phyloP scores from a whole-genome alignment of 2,797 vertebrate genomes.

The Perodicticus potto region DNA sequence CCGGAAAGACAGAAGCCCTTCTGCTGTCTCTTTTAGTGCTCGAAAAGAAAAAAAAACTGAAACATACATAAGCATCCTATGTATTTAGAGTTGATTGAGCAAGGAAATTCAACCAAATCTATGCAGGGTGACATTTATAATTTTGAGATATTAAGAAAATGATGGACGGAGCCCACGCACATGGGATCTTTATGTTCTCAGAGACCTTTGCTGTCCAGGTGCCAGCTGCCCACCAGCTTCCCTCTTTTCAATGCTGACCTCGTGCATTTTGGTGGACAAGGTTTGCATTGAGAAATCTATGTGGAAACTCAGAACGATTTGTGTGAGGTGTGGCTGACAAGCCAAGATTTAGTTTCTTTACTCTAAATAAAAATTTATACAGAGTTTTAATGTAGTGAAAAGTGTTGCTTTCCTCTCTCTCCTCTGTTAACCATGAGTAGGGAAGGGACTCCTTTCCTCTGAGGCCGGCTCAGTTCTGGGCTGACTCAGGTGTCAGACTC shows the following conservation, averaged over 20 bases:
- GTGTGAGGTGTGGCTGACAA: conserved; percentile 58
- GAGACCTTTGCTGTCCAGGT: conserved; percentile 48
- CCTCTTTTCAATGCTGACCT: conserved; percentile 71
- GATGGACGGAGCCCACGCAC: conserved; percentile 53
- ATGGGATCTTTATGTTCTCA: conserved; percentile 62
- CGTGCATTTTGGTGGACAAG: conserved; percentile 70
- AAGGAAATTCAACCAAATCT: conserved; percentile 69
- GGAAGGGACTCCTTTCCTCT: neutral
- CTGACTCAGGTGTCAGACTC: neutral
- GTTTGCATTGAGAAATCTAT: conserved; percentile 69
- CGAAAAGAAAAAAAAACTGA: conserved; percentile 56
- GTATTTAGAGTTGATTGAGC: conserved; percentile 51
- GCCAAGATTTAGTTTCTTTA: conserved; percentile 71
- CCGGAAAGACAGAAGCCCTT: neutral
- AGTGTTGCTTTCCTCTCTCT: conserved; percentile 60
- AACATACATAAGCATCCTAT: conserved; percentile 18
- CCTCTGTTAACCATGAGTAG: neutral
- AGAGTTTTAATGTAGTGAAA: conserved; percentile 50
- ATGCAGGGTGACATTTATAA: conserved; percentile 60
- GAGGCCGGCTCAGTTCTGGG: neutral
- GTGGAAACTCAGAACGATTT: conserved; percentile 69
- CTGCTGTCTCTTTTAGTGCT: conserved; percentile 14
- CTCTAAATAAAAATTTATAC: conserved; percentile 70
- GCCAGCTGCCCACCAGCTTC: conserved; percentile 56
- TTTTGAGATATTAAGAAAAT: conserved; percentile 70